Evolutionary conservation across 2,888 invertebrate species (phyloP), one percentile per base, ranked within the genome.

Genomic region (Brachyopa scutellaris): DNA sequence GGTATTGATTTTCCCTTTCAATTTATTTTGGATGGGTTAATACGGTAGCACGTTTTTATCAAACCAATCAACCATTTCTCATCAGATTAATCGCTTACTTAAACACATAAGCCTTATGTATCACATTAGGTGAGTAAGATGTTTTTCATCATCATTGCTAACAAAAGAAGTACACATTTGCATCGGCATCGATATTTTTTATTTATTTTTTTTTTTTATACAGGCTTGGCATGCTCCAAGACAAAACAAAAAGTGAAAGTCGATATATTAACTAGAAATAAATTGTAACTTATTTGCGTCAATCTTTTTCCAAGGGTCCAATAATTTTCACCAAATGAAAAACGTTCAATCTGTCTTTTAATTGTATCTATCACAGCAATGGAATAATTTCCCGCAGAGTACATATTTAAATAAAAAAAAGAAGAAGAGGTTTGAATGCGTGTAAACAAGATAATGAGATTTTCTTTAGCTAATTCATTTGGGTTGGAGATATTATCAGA

Each of bases 161-260:
- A 47, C 6, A 47, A 42, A 47, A 47, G 23, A 19, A 2, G n/a
- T 19, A 26, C 3, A 8, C 19, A 33, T 53, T 19, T 31, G 51
- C 51, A 53, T 51, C 33, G 11, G 19, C n/a, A n/a, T n/a, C n/a
- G n/a, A n/a, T n/a, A n/a, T n/a, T n/a, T n/a, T n/a, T n/a, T n/a
- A n/a, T n/a, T n/a, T n/a, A n/a, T n/a, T n/a, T 31, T 49, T 21
- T n/a, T 17, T 21, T 29, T 49, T 21, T 9, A 4, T 2, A 1
- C 4, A 13, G 26, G 2, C 26, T 53, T 11, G 33, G 19, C 29
- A 19, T 33, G 8, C 23, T 47, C 11, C 13, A 15, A 29, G 31
- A 51, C 31, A 51, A 47, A 23, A 11, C 51, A 5, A 31, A 53
- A 19, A 53, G 51, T 53, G 33, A 53, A 53, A 53, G 51, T n/a